Evolutionary conservation across 2,113 vertebrate species (phyloP).

Genomic region (Siniperca knerii): DNA sequence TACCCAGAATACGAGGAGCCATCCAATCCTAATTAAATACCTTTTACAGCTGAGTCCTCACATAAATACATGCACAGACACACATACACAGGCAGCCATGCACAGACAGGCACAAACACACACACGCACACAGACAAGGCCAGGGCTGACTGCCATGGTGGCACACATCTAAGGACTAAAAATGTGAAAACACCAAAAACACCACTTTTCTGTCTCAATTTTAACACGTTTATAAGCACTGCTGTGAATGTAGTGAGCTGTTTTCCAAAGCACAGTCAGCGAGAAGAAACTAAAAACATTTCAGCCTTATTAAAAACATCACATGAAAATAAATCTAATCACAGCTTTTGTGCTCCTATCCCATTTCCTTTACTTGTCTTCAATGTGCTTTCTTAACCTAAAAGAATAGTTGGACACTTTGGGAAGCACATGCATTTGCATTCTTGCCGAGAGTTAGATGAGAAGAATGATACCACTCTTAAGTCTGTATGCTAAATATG

Average conservation of each 20-base stretch:
- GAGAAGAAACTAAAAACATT: neutral
- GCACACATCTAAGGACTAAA: neutral
- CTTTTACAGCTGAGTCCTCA: constrained; percentile 71
- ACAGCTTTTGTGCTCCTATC: neutral
- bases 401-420: neutral
- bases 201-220: neutral
- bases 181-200: neutral
- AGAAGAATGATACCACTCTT: neutral
- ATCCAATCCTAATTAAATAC: constrained; percentile 75
- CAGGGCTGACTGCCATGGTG: neutral
- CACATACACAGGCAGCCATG: neutral
- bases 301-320: neutral
- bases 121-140: neutral
- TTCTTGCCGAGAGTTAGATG: neutral
- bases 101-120: constrained; percentile 4
- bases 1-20: constrained; percentile 56
- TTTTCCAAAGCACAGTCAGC: neutral
- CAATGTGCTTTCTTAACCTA: neutral
- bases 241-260: neutral
- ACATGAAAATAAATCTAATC: neutral
- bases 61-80: constrained; percentile 30
- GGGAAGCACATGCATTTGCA: neutral
- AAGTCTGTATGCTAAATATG: neutral
- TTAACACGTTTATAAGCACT: neutral
- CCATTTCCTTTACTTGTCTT: neutral